phyloP scores from a whole-genome alignment of 2,888 invertebrate genomes.

The Augiades crinisus region DNA sequence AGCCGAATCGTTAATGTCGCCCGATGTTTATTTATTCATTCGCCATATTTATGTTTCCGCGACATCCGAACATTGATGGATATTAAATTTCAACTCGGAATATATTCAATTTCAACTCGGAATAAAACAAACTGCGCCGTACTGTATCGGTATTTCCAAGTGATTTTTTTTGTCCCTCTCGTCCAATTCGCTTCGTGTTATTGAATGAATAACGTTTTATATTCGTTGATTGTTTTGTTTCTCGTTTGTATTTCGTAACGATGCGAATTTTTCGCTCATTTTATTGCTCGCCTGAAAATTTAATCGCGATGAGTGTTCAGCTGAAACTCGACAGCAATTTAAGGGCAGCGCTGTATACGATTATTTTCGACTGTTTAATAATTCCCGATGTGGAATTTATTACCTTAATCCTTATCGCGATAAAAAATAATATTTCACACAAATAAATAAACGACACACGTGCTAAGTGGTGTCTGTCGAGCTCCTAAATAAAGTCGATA shows the following conservation, averaged over 20 bases:
- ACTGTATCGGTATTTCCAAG: constrained; percentile 1
- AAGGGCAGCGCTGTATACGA: neutral
- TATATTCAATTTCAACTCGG: constrained; percentile 28
- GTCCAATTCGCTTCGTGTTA: constrained; percentile 16
- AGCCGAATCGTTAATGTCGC: constrained; percentile 47
- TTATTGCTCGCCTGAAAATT: neutral
- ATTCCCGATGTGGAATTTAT: neutral
- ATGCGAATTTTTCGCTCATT: neutral
- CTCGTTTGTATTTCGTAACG: neutral
- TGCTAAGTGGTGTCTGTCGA: too few species aligned
- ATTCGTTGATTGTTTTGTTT: constrained; percentile 9
- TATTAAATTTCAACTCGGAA: constrained; percentile 28
- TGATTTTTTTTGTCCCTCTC: constrained; percentile 2
- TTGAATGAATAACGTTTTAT: constrained; percentile 25
- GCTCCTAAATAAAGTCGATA: too few species aligned
- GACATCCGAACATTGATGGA: constrained; percentile 34
- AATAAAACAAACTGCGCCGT: neutral
- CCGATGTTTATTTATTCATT: constrained; percentile 29
- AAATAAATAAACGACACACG: too few species aligned
- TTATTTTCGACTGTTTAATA: neutral
- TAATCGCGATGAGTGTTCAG: neutral
- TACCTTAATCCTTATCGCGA: too few species aligned
- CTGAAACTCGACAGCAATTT: neutral
- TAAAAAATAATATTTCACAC: too few species aligned
- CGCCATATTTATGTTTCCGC: constrained; percentile 30